Evolutionary conservation across 2,797 vertebrate genomes (phyloP).

Genomic region (Intellagama lesueurii): DNA sequence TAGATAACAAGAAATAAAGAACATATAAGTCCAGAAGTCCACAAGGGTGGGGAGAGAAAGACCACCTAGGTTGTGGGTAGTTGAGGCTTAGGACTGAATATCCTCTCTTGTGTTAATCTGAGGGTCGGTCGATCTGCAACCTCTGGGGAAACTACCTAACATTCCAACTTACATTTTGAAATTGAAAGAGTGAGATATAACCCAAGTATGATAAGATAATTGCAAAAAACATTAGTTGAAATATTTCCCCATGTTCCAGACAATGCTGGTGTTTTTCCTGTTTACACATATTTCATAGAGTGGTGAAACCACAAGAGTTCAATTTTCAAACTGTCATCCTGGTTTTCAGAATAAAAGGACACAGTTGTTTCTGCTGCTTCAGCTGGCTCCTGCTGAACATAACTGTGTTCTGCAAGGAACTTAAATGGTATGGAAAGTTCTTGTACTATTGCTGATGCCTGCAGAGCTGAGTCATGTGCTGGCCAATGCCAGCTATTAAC

Average conservation of each 20-base stretch:
- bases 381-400: background rate
- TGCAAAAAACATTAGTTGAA: background rate
- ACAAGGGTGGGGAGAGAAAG: too few species aligned
- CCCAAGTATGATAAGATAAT: background rate
- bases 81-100: too few species aligned
- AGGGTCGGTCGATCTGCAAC: too few species aligned
- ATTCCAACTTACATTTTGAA: background rate
- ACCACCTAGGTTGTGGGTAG: too few species aligned
- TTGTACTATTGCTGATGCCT: background rate
- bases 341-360: background rate
- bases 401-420: background rate
- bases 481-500: background rate
- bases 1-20: too few species aligned
- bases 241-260: background rate
- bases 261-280: background rate
- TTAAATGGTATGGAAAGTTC: background rate
- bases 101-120: background rate
- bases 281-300: background rate
- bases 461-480: background rate
- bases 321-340: background rate
- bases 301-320: background rate
- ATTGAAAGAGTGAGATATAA: background rate
- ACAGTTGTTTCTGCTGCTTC: background rate
- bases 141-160: background rate
- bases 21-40: too few species aligned